Conservation (phyloP, 2,797 vertebrate genomes). For the Ambastaia sidthimunki region DNA sequence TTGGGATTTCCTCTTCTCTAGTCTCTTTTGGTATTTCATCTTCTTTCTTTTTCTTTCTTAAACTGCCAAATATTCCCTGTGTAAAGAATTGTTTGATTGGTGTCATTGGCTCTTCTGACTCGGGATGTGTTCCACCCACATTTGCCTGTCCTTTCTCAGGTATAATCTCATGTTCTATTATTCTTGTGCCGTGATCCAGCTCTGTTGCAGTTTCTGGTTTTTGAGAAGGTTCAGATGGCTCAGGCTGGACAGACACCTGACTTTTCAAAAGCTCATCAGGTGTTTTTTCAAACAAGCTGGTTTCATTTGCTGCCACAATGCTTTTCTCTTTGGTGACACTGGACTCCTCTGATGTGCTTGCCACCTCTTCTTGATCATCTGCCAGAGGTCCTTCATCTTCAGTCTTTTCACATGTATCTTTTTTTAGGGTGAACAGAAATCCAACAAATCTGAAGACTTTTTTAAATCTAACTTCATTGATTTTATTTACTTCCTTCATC, state of each 20-base stretch:
- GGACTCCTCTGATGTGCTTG: conserved; percentile 16
- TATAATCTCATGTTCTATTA: conserved; percentile 54
- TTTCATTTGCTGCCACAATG: conserved; percentile 50
- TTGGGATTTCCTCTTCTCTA: conserved; percentile 43
- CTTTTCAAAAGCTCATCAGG: conserved; percentile 65
- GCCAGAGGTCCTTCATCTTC: conserved; percentile 74
- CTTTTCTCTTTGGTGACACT: conserved; percentile 48
- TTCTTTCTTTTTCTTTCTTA: conserved; percentile 87
- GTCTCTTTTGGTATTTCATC: conserved; percentile 71
- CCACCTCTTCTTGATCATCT: conserved; percentile 74
- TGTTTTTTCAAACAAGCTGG: conserved; percentile 41
- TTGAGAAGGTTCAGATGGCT: conserved; percentile 59
- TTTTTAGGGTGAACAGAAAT: conserved; percentile 90
- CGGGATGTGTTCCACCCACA: conserved; percentile 64
- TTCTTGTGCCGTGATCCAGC: conserved; percentile 55
- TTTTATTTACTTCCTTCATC: conserved; percentile 75
- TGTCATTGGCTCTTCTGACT: conserved; percentile 74
- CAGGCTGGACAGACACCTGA: conserved; percentile 64
- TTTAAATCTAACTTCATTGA: conserved; percentile 86
- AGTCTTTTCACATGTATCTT: conserved; percentile 79
- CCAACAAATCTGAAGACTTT: conserved; percentile 90
- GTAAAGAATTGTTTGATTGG: conserved; percentile 91
- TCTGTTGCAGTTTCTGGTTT: conserved; percentile 57
- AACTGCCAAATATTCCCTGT: conserved; percentile 85
- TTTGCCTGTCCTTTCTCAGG: conserved; percentile 61